A percentile compares a stretch with the other conserved stretches of the same genome.
Evolutionary conservation across 2,113 vertebrate species (phyloP).

Genomic region (Vireo altiloquus): DNA sequence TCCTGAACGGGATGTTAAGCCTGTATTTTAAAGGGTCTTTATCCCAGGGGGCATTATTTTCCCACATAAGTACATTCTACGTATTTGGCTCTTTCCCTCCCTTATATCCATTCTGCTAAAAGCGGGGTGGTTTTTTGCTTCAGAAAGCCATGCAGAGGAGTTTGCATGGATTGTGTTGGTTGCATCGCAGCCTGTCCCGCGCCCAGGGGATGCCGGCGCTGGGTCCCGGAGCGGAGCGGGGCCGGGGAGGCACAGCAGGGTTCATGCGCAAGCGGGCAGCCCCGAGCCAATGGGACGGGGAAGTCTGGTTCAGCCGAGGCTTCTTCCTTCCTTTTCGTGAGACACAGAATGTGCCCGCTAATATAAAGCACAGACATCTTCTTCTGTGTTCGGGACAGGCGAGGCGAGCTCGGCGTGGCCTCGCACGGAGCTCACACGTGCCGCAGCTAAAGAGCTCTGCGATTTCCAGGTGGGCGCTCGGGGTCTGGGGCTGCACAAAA

Average conservation of each 20-base stretch:
- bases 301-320: not conserved
- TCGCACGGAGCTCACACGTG: rapidly evolving
- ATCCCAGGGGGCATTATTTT: not conserved
- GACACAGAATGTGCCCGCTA: not conserved
- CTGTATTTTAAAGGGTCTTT: not conserved
- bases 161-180: rapidly evolving
- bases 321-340: conserved; percentile 45
- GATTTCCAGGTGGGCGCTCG: not conserved
- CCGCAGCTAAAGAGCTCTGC: not conserved
- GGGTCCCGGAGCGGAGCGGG: not conserved
- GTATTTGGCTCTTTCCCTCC: not conserved
- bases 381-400: not conserved
- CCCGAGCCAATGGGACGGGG: not conserved
- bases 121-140: rapidly evolving
- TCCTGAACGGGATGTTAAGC: not conserved
- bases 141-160: rapidly evolving
- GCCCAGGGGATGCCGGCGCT: rapidly evolving
- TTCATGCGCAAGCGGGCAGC: not conserved
- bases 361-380: not conserved
- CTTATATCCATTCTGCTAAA: not conserved
- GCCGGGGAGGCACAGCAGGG: not conserved
- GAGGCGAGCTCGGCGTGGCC: not conserved
- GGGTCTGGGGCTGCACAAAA: rapidly evolving
- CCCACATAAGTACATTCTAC: not conserved
- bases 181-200: rapidly evolving